Evolutionary conservation across 2,888 invertebrate genomes (phyloP), one percentile per base, ranked within the genome.

Genomic region (Cactoblastis cactorum): DNA sequence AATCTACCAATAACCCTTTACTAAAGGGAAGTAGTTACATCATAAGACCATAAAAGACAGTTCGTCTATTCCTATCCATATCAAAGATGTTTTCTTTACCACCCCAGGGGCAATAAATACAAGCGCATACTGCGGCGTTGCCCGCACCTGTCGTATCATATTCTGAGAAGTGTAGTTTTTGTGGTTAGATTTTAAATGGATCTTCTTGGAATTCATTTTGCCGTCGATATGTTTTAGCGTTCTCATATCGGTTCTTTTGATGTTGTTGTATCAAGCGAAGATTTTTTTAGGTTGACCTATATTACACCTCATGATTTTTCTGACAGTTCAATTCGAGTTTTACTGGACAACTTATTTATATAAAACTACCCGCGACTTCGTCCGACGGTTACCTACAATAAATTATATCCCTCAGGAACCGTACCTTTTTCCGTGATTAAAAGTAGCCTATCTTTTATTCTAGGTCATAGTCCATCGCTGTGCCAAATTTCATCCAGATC

Each of bases 81-180:
- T 33, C 45, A 45, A 45, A 45, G 45, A n/a, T 43, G 43, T 45
- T 34, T 33, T 14, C 12, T 45, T 45, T 45, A 2, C 17, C 17
- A 9, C 41, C 0, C 1, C 15, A 35, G 35, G 22, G 24, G n/a
- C 46, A 47, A 46, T 12, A 54, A 28, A 53, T 45, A 50, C 51
- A 45, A 33, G 39, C 39, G 15, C 5, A 46, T 53, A 19, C 32
- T 4, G 51, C 34, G 48, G 51, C 50, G 49, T 56, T 38, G 54
- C 9, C 9, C 15, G 41, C 57, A 54, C 57, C 57, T 54, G 57
- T 52, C 54, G 9, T 15, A 5, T 32, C 14, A 41, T n/a, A 11
- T 45, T 48, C 32, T 24, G 11, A 45, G 46, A 47, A 47, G 18
- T 9, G 11, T 14, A 35, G 22, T 35, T 47, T 35, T 47, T 47